phyloP scores from a whole-genome alignment of 2,113 vertebrate species.

The Carassius gibelio region DNA sequence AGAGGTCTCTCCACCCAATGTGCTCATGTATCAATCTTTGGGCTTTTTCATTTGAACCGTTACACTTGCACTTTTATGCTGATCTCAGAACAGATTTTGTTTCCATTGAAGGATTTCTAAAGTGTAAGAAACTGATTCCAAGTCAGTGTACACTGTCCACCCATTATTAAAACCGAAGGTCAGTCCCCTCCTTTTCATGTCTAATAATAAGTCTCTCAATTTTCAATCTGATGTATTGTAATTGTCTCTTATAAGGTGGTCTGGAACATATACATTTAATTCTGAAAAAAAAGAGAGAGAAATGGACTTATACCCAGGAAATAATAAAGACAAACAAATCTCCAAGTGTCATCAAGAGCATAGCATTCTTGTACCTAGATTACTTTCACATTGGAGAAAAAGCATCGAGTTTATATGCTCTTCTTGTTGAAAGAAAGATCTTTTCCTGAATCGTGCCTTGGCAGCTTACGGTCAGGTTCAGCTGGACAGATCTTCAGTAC shows the following conservation, averaged over 20 bases:
- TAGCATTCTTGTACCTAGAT: slow-evolving; percentile 31
- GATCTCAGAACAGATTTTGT: too few species aligned
- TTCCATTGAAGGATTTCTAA: too few species aligned
- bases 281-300: slow-evolving; percentile 29
- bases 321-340: slow-evolving; percentile 18
- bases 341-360: not conserved
- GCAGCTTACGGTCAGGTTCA: slow-evolving; percentile 48
- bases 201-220: not conserved
- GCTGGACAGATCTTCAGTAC: slow-evolving; percentile 13
- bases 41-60: slow-evolving; percentile 5
- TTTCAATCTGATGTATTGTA: slow-evolving; percentile 21
- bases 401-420: slow-evolving; percentile 45
- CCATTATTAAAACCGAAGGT: not conserved
- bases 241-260: slow-evolving; percentile 6
- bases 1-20: slow-evolving; percentile 11
- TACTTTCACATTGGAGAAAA: slow-evolving; percentile 37
- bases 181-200: not conserved
- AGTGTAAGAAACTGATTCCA: not conserved
- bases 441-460: slow-evolving; percentile 54
- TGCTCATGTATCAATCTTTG: not conserved
- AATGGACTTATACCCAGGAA: not conserved
- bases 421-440: slow-evolving; percentile 34
- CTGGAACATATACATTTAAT: slow-evolving; percentile 11
- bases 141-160: not conserved
- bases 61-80: not conserved